Base-by-base conservation (phyloP, 2,113 vertebrate species). In the Pitta sordida region DNA sequence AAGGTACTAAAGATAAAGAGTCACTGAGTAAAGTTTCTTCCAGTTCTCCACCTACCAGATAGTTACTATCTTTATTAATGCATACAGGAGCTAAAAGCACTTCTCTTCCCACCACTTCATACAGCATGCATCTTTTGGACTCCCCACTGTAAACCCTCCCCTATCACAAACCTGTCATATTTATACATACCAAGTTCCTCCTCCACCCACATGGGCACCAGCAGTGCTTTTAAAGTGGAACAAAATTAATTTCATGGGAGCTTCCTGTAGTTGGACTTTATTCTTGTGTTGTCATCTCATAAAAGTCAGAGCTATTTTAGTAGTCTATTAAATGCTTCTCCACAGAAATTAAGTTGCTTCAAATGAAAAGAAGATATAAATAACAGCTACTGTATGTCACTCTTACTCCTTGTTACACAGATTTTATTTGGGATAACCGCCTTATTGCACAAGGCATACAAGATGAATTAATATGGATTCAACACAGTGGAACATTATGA, bases 21-120 rank as follows among this genome's bases (percentile, higher is more conserved):
- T 41, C 5, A 2, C 63, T 81, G 79, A 74, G 73, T 80, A 88
- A 80, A 93, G 52, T 52, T 88, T 84, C 49, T 77, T 79, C 68
- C 68, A 78, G 44, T 88, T 87, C 85, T 91, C 78, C 69, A 87
- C 65, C 48, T 26, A 90, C 44, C 56, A 91, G 51, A 64, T 55
- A 12, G 82, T 85, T 96, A 86, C 85, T 88, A 86, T 51, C 90
- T 76, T 88, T 88, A 91, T 88, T 76, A 95, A 90, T 37, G n/a
- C 30, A 74, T 43, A 52, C 3, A 55, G 30, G 75, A 23, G 29
- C 48, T 85, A 75, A 95, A 67, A 78, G 27, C 21, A 41, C 46
- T 51, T 89, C 26, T 48, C 59, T 86, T 55, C 44, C 63, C 65
- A 83, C 48, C 58, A 56, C 6, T 26, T 68, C 6, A 52, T 48